Evolutionary conservation across 2,113 vertebrate genomes (phyloP), one percentile per base, ranked within the genome.

Genomic region (Chrysochloris asiatica): DNA sequence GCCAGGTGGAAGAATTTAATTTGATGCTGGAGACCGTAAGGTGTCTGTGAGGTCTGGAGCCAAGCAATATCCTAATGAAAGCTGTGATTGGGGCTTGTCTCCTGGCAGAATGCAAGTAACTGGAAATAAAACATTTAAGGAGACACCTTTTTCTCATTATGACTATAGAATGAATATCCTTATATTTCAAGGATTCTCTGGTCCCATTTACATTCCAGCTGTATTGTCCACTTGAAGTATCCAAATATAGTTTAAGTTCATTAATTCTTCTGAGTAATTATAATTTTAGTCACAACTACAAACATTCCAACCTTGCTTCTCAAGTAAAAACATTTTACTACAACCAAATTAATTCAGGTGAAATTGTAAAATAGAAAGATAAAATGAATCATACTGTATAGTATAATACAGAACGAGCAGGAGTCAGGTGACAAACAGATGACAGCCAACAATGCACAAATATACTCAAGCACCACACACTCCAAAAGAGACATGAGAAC

Each of bases 261-360:
- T 72, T 33, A 50, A 72, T 69, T 83, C 86, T 75, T 90, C 75
- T n/a, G 69, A 16, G 21, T 38, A 43, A 45, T 52, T 50, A 67
- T 45, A 69, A 75, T 59, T 86, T 85, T 50, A 48, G 16, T 72
- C 8, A 47, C 47, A 83, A n/a, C 43, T 43, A 38, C 33, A 83
- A 54, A 91, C 47, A 28, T 28, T 33, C 8, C 41, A 72, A 38
- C 24, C 26, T 69, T 71, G 38, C 14, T 43, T 76, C 48, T 8
- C 28, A 71, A 92, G 36, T 54, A 33, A 79, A 82, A 83, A 88
- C 79, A 38, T 79, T 91, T 81, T 67, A 41, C 33, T 43, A 36
- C 30, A 89, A 63, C 59, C n/a, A 65, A 89, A n/a, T 19, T 84
- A 82, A 89, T n/a, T 73, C 69, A 85, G 41, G 78, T 83, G 33